A percentile compares a stretch with the other conserved stretches of the same genome.
Conservation (phyloP, 2,797 vertebrate species). For the Lerista edwardsae region DNA sequence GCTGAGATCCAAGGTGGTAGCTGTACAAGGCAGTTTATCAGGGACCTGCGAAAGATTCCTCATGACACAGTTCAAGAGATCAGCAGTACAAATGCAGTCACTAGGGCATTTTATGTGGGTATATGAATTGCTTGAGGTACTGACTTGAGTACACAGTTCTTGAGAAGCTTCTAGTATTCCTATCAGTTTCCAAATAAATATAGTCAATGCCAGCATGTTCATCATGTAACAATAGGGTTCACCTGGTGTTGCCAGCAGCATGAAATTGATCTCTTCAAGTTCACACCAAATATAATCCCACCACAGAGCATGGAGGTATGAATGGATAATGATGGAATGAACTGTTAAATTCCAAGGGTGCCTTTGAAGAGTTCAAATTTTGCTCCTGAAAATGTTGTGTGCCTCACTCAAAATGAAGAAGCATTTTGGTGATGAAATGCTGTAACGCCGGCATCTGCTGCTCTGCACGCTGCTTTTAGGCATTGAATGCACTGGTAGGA, state of each 20-base stretch:
- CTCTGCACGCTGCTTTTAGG: neutral
- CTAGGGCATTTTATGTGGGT: constrained; percentile 68
- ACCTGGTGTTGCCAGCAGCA: neutral
- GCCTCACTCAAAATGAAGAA: neutral
- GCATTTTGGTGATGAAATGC: neutral
- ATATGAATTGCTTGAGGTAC: constrained; percentile 7
- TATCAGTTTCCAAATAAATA: constrained; percentile 52
- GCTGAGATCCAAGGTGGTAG: constrained; percentile 87
- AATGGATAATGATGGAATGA: neutral
- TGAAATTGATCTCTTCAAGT: neutral
- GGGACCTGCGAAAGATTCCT: constrained; percentile 78
- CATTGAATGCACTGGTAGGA: neutral
- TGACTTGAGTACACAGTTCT: constrained; percentile 50
- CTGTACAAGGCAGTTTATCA: constrained; percentile 66
- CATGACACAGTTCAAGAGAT: constrained; percentile 89
- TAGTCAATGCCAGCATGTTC: constrained; percentile 33
- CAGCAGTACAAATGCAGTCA: constrained; percentile 85
- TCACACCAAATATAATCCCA: neutral
- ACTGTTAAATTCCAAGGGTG: neutral
- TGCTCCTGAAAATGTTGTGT: neutral
- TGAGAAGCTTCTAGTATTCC: constrained; percentile 67
- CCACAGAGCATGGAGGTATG: neutral
- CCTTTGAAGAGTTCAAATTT: neutral
- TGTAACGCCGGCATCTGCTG: neutral
- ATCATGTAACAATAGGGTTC: constrained; percentile 43